Percentiles rank a stretch among this genome's conserved stretches.
phyloP scores from a whole-genome alignment of 2,888 invertebrate species.

The Amorpha juglandis region DNA sequence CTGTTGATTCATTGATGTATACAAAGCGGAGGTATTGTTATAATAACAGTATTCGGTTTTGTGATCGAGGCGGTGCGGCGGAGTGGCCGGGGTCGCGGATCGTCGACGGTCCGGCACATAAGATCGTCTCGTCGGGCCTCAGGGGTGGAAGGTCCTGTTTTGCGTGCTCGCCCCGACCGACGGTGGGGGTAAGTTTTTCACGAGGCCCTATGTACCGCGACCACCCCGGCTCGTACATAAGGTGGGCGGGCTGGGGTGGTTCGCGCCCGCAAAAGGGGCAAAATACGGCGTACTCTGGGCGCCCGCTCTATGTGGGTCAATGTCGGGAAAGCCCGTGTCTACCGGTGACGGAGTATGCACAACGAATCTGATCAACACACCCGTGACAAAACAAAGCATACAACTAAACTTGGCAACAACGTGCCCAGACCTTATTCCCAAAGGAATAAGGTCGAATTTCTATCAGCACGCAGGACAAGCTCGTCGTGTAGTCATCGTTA shows the following conservation, averaged over 20 bases:
- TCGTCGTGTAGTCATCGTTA: constrained; percentile 18
- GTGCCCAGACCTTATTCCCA: constrained; percentile 51
- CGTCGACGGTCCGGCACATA: constrained; percentile 65
- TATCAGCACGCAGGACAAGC: background rate
- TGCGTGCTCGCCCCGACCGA: constrained; percentile 78
- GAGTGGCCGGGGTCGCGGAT: constrained; percentile 5
- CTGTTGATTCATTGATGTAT: background rate
- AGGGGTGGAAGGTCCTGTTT: constrained; percentile 82
- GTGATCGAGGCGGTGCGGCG: background rate
- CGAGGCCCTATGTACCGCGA: constrained; percentile 84
- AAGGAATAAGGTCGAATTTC: constrained; percentile 58
- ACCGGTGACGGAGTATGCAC: constrained; percentile 84
- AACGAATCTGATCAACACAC: constrained; percentile 84
- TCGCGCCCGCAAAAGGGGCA: constrained; percentile 85
- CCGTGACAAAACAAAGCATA: constrained; percentile 76
- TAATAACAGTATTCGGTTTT: constrained; percentile 4
- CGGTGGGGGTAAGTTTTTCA: constrained; percentile 84
- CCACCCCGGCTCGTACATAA: constrained; percentile 83
- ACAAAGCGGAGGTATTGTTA: background rate
- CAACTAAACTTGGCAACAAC: constrained; percentile 52
- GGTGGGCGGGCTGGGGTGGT: constrained; percentile 81
- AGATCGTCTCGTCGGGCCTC: constrained; percentile 71
- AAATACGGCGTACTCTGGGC: constrained; percentile 85
- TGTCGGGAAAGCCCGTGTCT: constrained; percentile 85
- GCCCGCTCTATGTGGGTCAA: constrained; percentile 85